Conservation (phyloP, 2,888 invertebrate genomes). For the Nowickia ferox region DNA sequence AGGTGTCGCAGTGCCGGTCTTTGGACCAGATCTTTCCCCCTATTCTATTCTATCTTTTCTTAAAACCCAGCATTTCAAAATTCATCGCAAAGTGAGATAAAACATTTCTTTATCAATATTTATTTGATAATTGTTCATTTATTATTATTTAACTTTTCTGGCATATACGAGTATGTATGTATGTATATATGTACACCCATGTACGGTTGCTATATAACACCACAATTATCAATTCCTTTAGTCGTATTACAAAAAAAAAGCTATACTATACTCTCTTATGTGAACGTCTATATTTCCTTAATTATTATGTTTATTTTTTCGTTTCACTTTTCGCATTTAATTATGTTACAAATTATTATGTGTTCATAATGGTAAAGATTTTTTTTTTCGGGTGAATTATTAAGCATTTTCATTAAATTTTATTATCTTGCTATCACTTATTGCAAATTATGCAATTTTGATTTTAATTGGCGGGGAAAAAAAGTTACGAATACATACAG, state of each 20-base stretch:
- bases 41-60: too few species aligned
- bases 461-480: neutral
- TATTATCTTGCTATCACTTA: conserved; percentile 40
- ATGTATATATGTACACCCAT: too few species aligned
- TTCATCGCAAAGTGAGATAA: too few species aligned
- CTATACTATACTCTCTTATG: neutral
- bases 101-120: too few species aligned
- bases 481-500: neutral
- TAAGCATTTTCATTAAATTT: conserved; percentile 44
- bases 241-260: neutral
- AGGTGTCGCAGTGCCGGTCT: too few species aligned
- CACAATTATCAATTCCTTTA: neutral
- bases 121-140: too few species aligned
- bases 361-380: conserved; percentile 33
- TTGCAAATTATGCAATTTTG: conserved; percentile 46
- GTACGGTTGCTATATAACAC: neutral
- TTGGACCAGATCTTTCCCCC: too few species aligned
- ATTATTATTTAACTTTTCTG: too few species aligned
- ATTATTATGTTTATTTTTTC: conserved; percentile 21
- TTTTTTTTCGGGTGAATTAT: conserved; percentile 39
- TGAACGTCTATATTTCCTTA: conserved; percentile 33
- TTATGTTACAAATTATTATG: conserved; percentile 53
- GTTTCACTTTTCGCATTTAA: conserved; percentile 42
- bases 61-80: too few species aligned
- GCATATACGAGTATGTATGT: too few species aligned